Evolutionary conservation across 2,888 invertebrate species (phyloP).

Genomic region (Drosophila siamana): DNA sequence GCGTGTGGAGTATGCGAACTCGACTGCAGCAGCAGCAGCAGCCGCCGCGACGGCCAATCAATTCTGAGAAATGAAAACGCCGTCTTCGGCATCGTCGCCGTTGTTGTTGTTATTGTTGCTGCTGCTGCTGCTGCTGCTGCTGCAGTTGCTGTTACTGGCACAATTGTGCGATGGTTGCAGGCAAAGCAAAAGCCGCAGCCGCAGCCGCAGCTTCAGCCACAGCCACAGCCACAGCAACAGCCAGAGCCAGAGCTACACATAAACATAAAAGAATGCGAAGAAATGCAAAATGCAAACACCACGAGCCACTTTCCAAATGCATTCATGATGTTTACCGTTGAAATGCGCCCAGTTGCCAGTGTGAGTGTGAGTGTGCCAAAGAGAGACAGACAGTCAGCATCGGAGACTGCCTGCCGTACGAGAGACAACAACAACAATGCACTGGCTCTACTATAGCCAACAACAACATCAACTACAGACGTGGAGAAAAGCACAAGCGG

Average conservation of each 20-base stretch:
- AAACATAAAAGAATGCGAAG: slow-evolving; percentile 81
- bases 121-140: slow-evolving; percentile 14
- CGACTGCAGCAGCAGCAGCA: slow-evolving; percentile 38
- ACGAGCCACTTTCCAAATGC: slow-evolving; percentile 84
- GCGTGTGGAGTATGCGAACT: slow-evolving; percentile 69
- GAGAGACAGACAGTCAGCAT: slow-evolving; percentile 40
- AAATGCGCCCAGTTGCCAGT: slow-evolving; percentile 76
- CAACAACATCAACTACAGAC: slow-evolving; percentile 46
- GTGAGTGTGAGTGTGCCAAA: slow-evolving; percentile 43
- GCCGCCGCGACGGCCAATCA: slow-evolving; percentile 76
- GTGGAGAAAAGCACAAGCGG: slow-evolving; percentile 66
- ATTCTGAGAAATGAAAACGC: slow-evolving; percentile 81
- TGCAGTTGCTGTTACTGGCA: slow-evolving; percentile 55
- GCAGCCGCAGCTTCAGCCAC: slow-evolving; percentile 14
- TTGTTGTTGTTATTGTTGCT: slow-evolving; percentile 40
- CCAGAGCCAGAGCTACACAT: slow-evolving; percentile 57
- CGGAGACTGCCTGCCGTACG: slow-evolving; percentile 6
- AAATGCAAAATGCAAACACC: slow-evolving; percentile 81
- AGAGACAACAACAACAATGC: slow-evolving; percentile 17
- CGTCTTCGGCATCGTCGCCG: slow-evolving; percentile 66
- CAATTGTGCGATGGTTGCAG: slow-evolving; percentile 70
- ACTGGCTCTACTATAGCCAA: slow-evolving; percentile 38
- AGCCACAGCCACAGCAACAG: slow-evolving; percentile 24
- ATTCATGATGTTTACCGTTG: slow-evolving; percentile 81
- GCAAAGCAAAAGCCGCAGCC: slow-evolving; percentile 57